A percentile compares a stretch with the other conserved stretches of the same genome.
These are phyloP conservation scores for Diarsia dahlii DNA, from an alignment of 2,888 invertebrate genomes.

Conservation along the genomic window DNA sequence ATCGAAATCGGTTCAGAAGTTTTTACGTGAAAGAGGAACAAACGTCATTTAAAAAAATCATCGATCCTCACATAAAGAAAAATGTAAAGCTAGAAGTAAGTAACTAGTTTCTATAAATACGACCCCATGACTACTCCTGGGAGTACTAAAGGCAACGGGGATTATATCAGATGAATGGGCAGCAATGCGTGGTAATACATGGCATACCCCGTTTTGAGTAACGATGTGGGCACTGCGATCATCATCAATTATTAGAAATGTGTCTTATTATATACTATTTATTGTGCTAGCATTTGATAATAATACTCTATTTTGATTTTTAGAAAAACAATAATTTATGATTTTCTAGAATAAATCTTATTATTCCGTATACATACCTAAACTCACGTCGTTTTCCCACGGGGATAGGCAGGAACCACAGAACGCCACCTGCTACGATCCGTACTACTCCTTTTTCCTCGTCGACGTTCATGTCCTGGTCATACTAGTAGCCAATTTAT, in stretches of 20 bases:
- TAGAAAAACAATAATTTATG: neutral
- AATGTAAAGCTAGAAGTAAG: neutral
- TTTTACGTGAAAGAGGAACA: neutral
- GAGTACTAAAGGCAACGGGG: constrained; percentile 11
- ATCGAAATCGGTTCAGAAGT: neutral
- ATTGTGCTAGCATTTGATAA: neutral
- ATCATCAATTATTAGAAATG: constrained; percentile 23
- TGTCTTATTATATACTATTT: neutral
- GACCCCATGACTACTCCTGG: constrained; percentile 18
- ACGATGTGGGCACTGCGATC: neutral
- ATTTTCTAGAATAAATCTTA: neutral
- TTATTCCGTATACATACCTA: too few species aligned
- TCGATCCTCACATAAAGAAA: neutral
- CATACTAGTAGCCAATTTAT: constrained; percentile 1
- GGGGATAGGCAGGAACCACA: too few species aligned
- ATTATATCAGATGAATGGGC: constrained; percentile 38
- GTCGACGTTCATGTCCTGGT: too few species aligned
- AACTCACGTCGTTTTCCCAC: too few species aligned
- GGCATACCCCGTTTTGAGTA: constrained; percentile 8
- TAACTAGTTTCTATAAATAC: constrained; percentile 32
- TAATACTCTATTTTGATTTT: neutral
- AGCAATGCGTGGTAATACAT: constrained; percentile 23
- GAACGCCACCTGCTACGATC: too few species aligned
- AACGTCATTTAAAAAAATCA: neutral
- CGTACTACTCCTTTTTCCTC: too few species aligned